Evolutionary conservation across 92 coral and sea anemone genomes (phyloP).

Genomic region (Phenganax subtilis): DNA sequence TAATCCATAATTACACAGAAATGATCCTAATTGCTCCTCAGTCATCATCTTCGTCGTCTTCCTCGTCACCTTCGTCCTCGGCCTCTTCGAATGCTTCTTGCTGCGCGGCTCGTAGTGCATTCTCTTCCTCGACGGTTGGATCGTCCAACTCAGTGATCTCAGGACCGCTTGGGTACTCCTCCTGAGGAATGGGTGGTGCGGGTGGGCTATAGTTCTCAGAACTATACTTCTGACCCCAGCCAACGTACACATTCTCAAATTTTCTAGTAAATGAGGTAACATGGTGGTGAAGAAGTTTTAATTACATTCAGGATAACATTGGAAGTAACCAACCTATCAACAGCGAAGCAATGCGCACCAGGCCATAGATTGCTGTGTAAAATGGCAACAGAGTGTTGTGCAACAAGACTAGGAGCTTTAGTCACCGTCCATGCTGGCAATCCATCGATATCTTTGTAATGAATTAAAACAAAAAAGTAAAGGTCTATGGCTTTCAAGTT

Average conservation of each 20-base stretch:
- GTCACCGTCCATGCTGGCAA: slow-evolving; percentile 92
- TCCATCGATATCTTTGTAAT: slow-evolving; percentile 74
- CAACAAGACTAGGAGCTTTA: slow-evolving; percentile 72
- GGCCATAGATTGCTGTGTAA: slow-evolving; percentile 97
- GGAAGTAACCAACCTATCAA: slow-evolving; percentile 66
- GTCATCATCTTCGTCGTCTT: slow-evolving; percentile 84
- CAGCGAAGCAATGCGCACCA: slow-evolving; percentile 95
- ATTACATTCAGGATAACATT: background rate
- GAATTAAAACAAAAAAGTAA: background rate
- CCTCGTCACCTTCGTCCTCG: slow-evolving; percentile 89
- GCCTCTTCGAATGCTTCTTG: slow-evolving; percentile 89
- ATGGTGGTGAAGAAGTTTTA: background rate
- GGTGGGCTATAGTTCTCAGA: slow-evolving; percentile 99
- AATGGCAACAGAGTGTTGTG: slow-evolving; percentile 84
- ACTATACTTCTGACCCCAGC: slow-evolving; percentile 93
- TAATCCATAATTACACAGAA: background rate
- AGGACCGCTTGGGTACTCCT: slow-evolving; percentile 96
- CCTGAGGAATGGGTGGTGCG: slow-evolving; percentile 94
- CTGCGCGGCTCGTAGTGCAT: slow-evolving; percentile 95
- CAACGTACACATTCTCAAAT: slow-evolving; percentile 94
- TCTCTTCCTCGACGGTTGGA: slow-evolving; percentile 98
- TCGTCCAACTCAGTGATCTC: slow-evolving; percentile 96
- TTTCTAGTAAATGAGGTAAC: slow-evolving; percentile 49
- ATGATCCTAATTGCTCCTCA: slow-evolving; percentile 7
- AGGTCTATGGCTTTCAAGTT: background rate